phyloP scores from a whole-genome alignment of 2,113 vertebrate species.

The Notiomystis cincta region DNA sequence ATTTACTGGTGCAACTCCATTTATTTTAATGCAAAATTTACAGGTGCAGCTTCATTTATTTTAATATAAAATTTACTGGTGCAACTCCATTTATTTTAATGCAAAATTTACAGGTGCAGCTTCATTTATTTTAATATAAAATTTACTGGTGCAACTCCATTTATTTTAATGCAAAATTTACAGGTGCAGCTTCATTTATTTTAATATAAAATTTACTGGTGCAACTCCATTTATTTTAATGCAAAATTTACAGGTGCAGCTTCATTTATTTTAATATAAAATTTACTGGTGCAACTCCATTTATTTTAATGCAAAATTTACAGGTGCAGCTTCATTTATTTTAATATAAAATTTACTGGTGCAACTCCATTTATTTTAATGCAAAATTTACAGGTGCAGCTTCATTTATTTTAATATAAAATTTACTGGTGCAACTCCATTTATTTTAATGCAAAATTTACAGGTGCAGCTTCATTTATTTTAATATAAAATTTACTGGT shows the following conservation, averaged over 20 bases:
- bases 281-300: background rate
- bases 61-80: background rate
- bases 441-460: background rate
- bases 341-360: background rate
- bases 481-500: background rate
- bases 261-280: background rate
- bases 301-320: background rate
- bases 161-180: background rate
- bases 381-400: too few species aligned
- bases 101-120: too few species aligned
- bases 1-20: background rate
- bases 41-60: too few species aligned
- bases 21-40: background rate
- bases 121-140: background rate
- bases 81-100: background rate
- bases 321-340: too few species aligned
- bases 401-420: background rate
- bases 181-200: too few species aligned
- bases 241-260: too few species aligned
- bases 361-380: background rate
- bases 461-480: too few species aligned
- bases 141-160: background rate
- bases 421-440: background rate
- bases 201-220: background rate
- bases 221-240: background rate